Base-by-base conservation (phyloP, 2,113 vertebrate species). In the Chloroceryle aenea region DNA sequence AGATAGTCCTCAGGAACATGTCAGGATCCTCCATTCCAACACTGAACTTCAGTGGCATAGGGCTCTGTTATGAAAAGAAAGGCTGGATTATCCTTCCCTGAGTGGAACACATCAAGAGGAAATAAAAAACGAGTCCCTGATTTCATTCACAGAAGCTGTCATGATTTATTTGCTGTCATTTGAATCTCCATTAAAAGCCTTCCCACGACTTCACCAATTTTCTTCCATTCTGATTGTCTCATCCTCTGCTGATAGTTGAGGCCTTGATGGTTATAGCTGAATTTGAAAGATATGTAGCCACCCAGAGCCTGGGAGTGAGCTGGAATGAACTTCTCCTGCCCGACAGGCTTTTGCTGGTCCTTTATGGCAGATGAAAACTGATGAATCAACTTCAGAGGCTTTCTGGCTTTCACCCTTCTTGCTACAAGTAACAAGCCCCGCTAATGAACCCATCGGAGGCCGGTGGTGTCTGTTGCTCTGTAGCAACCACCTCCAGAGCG, bases 381-480 rank as follows among this genome's bases (percentile, higher is more conserved):
- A 93, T 91, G 83, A 95, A 94, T 95, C 59, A 73, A 71, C 89
- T 95, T 96, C 89, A 93, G 92, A 94, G 91, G 73, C 71, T 91
- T 95, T 79, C 63, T 30, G 63, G 81, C 61, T 67, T 87, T 56
- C 61, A 61, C 85, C 68, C 67, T 93, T 85, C 89, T 91, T 91
- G 38, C 68, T 81, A 34, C 73, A 93, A 93, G 90, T 59, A 56
- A 77, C 71, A 77, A 74, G 85, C 38, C 52, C 62, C 32, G 72
- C 36, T 95, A 94, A 95, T 88, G 94, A 96, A 90, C 56, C 59
- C 64, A 69, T 71, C 1, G 15, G 71, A 93, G 89, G 71, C 88
- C 27, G 43, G 61, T 58, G 91, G 36, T 2, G 3, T 73, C 59
- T 76, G 74, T 69, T 16, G 18, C 77, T 92, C 64, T 66, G 72